These are phyloP conservation scores for Agapostemon virescens DNA, from an alignment of 2,888 invertebrate species.

Conservation along the genomic window DNA sequence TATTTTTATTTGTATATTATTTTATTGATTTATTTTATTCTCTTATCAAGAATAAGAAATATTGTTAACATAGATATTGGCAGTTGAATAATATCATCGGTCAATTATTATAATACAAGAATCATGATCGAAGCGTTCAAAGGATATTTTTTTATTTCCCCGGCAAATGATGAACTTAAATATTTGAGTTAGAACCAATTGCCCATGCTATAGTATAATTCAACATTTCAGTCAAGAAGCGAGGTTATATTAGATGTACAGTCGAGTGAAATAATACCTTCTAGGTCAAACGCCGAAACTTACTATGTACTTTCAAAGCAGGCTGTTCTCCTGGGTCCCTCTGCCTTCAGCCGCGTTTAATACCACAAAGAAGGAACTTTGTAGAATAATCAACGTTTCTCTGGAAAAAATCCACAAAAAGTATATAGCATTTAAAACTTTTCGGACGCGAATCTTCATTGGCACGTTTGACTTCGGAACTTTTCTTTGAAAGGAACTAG, in stretches of 20 bases:
- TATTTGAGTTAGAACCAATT: neutral
- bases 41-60: too few relatives aligned
- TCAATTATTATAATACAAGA: too few relatives aligned
- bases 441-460: neutral
- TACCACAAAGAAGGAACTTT: slow-evolving; percentile 7
- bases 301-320: slow-evolving; percentile 10
- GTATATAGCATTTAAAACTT: neutral
- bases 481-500: neutral
- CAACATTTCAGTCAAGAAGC: neutral
- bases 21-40: too few relatives aligned
- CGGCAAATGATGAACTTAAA: neutral
- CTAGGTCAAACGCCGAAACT: slow-evolving; percentile 2
- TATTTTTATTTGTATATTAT: neutral
- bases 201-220: neutral
- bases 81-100: neutral
- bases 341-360: neutral
- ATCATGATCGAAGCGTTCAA: too few relatives aligned
- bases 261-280: slow-evolving; percentile 6
- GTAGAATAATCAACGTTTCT: slow-evolving; percentile 7
- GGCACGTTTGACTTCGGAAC: neutral
- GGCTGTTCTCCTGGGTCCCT: slow-evolving; percentile 7
- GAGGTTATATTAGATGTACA: neutral
- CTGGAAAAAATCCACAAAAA: neutral
- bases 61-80: too few relatives aligned
- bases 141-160: neutral